Evolutionary conservation across 2,888 invertebrate genomes (phyloP).

Genomic region (Smittia aterrima): DNA sequence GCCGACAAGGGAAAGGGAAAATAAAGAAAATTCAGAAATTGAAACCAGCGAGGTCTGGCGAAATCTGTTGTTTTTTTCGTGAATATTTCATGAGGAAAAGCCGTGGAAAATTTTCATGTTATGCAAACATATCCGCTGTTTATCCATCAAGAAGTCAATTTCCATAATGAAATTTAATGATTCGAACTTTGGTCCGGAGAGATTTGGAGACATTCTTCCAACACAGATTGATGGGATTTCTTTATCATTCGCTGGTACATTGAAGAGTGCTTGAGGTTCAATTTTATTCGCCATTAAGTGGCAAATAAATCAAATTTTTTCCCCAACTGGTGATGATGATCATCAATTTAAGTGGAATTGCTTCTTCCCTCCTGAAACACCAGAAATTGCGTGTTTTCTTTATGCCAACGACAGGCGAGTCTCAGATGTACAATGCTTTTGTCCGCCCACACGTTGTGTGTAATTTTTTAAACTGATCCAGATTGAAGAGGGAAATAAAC

Average conservation of each 20-base stretch:
- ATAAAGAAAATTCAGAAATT: not conserved
- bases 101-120: not conserved
- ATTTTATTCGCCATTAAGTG: not conserved
- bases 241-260: not conserved
- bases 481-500: no score
- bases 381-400: not conserved
- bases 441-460: not conserved
- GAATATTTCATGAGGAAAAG: not conserved
- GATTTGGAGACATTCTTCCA: not conserved
- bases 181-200: not conserved
- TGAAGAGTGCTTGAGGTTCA: not conserved
- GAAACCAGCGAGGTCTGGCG: not conserved
- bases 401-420: not conserved
- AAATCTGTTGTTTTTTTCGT: not conserved
- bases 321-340: not conserved
- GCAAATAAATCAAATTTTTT: not conserved
- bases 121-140: conserved; percentile 32
- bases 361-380: not conserved
- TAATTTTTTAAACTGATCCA: no score
- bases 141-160: conserved; percentile 19
- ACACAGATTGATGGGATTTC: not conserved
- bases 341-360: not conserved
- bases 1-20: not conserved
- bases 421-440: not conserved
- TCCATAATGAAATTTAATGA: conserved; percentile 28